These are phyloP conservation scores for Leguminivora glycinivorella DNA, from an alignment of 1,140 invertebrate species.

Conservation along the genomic window DNA sequence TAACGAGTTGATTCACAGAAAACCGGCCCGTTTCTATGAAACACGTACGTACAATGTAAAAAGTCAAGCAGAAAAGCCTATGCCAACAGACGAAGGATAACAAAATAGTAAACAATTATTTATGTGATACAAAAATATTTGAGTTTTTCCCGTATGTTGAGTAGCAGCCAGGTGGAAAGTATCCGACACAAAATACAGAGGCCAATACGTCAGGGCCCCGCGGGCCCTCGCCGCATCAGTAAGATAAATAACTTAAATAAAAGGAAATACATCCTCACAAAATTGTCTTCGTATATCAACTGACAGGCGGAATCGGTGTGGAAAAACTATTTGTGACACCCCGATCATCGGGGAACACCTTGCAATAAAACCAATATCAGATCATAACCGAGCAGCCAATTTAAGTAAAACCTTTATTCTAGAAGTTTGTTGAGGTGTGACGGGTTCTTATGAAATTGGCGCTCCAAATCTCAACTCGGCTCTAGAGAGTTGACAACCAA, in stretches of 20 bases:
- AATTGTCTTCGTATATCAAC: constrained; percentile 27
- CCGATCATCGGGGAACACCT: constrained; percentile 46
- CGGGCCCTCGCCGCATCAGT: constrained; percentile 2
- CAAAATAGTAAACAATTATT: not conserved
- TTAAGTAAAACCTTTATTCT: not conserved
- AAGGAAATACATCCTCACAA: constrained; percentile 27
- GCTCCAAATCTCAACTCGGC: constrained; percentile 41
- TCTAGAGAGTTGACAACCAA: constrained; percentile 53
- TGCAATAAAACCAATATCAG: constrained; percentile 51
- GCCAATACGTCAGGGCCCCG: constrained; percentile 17
- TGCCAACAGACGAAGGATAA: not conserved
- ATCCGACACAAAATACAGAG: constrained; percentile 16
- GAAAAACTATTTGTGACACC: constrained; percentile 57
- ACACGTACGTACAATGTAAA: too few relatives aligned
- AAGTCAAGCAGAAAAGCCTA: not conserved
- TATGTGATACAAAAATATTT: constrained; percentile 13
- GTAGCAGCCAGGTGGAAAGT: constrained; percentile 21
- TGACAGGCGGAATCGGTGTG: constrained; percentile 40
- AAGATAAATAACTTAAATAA: constrained; percentile 28
- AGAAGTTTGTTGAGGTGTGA: not conserved
- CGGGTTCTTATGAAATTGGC: constrained; percentile 12
- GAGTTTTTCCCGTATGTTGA: constrained; percentile 12
- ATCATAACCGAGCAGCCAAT: constrained; percentile 41
- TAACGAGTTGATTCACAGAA: too few relatives aligned
- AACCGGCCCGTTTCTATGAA: too few relatives aligned